Percentiles rank a stretch among this genome's conserved stretches.
phyloP scores from a whole-genome alignment of 2,113 vertebrate genomes.

The Eubucco bourcierii region DNA sequence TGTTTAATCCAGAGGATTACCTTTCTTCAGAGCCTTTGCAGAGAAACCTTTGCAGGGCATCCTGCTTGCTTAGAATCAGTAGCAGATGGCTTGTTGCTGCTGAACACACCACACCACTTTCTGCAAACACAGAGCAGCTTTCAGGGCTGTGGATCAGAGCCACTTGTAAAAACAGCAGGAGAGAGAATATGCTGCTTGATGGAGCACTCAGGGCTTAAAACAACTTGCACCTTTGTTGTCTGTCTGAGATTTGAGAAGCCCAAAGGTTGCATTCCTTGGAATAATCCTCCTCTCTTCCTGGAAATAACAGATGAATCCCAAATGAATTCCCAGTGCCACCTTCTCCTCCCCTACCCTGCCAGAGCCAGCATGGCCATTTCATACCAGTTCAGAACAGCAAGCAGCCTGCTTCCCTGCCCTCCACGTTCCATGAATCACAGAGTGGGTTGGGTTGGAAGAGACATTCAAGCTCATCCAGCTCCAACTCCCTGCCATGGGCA shows the following conservation, averaged over 20 bases:
- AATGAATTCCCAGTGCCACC: background rate
- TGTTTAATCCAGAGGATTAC: conserved; percentile 67
- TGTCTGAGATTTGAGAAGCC: background rate
- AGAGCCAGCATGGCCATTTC: background rate
- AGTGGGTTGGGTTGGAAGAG: too few species aligned
- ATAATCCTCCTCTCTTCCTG: background rate
- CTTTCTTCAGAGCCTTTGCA: conserved; percentile 48
- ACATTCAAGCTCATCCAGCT: too few species aligned
- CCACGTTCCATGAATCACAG: too few species aligned
- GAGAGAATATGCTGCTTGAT: background rate
- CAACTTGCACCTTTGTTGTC: background rate
- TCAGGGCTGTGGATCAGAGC: background rate
- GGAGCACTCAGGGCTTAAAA: background rate
- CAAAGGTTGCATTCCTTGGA: background rate
- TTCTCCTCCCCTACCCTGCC: background rate
- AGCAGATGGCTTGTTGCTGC: conserved; percentile 53
- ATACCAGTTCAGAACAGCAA: background rate
- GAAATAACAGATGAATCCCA: background rate
- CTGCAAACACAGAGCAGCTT: background rate
- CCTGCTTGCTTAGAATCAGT: background rate
- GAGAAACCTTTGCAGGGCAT: conserved; percentile 56
- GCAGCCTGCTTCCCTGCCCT: too few species aligned
- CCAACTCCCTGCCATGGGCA: too few species aligned
- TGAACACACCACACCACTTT: background rate
- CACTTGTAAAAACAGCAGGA: background rate